A percentile compares a stretch with the other conserved stretches of the same genome.
Conservation (phyloP, 1,140 invertebrate species). For the Nasonia giraulti region DNA sequence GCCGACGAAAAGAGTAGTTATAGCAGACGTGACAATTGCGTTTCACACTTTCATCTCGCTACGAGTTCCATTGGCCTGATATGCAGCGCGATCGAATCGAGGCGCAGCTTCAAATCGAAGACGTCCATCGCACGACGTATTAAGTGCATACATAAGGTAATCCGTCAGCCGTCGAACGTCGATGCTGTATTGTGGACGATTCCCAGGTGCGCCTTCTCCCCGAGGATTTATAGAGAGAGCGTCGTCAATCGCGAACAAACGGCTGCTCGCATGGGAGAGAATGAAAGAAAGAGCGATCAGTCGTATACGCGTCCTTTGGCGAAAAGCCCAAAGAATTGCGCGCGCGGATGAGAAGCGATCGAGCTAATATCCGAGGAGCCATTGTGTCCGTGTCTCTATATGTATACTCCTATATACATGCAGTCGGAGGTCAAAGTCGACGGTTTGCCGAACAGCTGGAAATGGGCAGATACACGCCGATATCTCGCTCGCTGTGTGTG, state of each 20-base stretch:
- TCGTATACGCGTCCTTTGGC: not conserved
- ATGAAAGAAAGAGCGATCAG: not conserved
- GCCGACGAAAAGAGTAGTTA: not conserved
- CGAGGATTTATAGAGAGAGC: not conserved
- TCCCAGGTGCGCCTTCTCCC: not conserved
- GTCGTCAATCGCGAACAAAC: conserved; percentile 21
- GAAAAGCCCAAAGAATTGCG: not conserved
- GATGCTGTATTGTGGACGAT: too few species aligned
- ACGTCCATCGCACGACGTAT: not conserved
- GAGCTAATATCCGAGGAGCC: not conserved
- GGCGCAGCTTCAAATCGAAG: too few species aligned
- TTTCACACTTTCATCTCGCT: not conserved
- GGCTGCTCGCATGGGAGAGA: not conserved
- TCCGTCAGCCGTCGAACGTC: conserved; percentile 7
- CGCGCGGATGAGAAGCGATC: not conserved
- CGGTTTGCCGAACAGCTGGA: conserved; percentile 51
- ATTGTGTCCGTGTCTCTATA: conserved; percentile 10
- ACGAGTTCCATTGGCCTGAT: not conserved
- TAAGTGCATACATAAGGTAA: not conserved
- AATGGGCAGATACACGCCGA: conserved; percentile 28
- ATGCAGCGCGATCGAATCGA: not conserved
- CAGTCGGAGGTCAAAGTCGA: conserved; percentile 20
- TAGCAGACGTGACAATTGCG: not conserved
- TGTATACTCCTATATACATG: not conserved
- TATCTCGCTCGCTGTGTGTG: conserved; percentile 53